These are phyloP conservation scores for Wiebesia pumilae DNA, from an alignment of 1,140 invertebrate genomes.

Conservation along the genomic window DNA sequence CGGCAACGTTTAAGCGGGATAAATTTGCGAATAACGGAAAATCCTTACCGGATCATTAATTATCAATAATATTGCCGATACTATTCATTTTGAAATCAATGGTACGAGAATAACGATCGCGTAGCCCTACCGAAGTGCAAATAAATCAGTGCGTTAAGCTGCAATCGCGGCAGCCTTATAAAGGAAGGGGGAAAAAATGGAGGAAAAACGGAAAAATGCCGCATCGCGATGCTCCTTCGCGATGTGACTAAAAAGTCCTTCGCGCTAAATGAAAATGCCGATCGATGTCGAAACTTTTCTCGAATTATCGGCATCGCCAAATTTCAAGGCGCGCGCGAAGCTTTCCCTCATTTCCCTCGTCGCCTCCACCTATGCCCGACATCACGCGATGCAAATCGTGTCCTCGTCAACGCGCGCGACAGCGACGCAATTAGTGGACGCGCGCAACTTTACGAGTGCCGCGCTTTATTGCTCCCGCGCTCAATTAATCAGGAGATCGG, in stretches of 20 bases:
- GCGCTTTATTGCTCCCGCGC: slow-evolving; percentile 22
- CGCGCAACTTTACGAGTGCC: not conserved
- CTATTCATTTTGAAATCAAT: not conserved
- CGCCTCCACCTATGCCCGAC: not conserved
- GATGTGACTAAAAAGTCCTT: not conserved
- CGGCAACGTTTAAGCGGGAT: too few species aligned
- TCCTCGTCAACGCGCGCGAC: not conserved
- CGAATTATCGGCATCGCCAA: not conserved
- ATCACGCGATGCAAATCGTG: slow-evolving; percentile 32
- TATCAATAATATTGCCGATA: too few species aligned
- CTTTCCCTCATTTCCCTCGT: not conserved
- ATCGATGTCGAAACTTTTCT: slow-evolving; percentile 48
- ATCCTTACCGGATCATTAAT: too few species aligned
- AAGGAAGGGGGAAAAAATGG: not conserved
- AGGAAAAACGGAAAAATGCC: not conserved
- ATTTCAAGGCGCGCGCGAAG: not conserved
- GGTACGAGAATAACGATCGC: too few species aligned
- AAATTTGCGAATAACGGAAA: too few species aligned
- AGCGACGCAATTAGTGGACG: slow-evolving; percentile 21
- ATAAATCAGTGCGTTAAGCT: not conserved
- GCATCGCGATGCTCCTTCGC: not conserved
- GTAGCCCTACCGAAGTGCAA: not conserved
- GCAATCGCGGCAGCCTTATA: not conserved
- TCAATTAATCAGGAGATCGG: slow-evolving; percentile 31
- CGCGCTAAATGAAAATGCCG: slow-evolving; percentile 46